Evolutionary conservation across 2,797 vertebrate species (phyloP).

Genomic region (Vultur gryphus): DNA sequence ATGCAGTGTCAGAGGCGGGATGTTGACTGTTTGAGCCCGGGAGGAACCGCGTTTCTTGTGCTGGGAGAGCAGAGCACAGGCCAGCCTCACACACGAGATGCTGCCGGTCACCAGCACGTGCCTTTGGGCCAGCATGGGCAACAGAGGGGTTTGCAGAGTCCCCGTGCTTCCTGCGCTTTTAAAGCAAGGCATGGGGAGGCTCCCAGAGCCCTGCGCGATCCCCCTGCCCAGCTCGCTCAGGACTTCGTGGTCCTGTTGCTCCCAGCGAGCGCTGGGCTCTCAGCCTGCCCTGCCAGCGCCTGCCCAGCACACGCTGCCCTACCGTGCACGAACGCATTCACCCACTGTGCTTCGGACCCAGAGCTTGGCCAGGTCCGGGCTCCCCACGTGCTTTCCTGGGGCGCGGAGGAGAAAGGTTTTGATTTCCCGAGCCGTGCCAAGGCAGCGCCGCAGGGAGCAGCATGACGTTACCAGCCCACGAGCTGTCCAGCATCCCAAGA

Average conservation of each 20-base stretch:
- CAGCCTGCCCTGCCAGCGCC: neutral
- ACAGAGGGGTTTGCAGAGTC: neutral
- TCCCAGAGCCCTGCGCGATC: neutral
- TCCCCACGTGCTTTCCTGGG: accelerated
- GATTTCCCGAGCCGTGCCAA: neutral
- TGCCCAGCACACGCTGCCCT: neutral
- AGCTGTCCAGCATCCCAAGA: neutral
- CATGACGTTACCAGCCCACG: neutral
- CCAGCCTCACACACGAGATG: neutral
- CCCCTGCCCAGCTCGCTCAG: neutral
- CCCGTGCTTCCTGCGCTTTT: neutral
- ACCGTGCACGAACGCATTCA: accelerated
- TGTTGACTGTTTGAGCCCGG: neutral
- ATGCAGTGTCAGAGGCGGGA: neutral
- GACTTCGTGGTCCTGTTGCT: accelerated
- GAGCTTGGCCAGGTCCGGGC: accelerated
- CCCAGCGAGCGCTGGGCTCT: accelerated
- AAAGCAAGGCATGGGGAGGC: neutral
- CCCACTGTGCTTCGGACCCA: accelerated
- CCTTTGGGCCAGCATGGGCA: accelerated
- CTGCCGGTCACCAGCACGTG: accelerated
- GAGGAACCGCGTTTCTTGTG: accelerated
- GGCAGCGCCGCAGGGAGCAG: neutral
- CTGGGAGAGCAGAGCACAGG: neutral
- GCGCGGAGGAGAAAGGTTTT: neutral